phyloP scores from a whole-genome alignment of 1,140 invertebrate genomes.

The Drosophila punjabiensis region DNA sequence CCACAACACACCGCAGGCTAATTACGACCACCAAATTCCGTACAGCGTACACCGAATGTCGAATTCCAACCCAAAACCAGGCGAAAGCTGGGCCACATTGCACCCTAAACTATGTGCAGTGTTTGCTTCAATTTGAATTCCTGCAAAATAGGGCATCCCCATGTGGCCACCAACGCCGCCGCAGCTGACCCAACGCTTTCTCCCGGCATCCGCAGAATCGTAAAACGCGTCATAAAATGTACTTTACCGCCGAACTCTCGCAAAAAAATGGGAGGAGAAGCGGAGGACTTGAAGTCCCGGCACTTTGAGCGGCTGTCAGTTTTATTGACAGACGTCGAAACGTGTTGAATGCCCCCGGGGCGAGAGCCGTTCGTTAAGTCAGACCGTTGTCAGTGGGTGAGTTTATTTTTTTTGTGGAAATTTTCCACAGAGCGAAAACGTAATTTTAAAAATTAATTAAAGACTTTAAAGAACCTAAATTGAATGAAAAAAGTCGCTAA shows the following conservation, averaged over 20 bases:
- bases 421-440: neutral
- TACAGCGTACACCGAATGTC: neutral
- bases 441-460: neutral
- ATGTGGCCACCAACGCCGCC: conserved; percentile 1
- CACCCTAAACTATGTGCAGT: conserved; percentile 26
- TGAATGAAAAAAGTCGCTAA: neutral
- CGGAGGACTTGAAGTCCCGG: conserved; percentile 13
- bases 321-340: conserved; percentile 53
- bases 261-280: conserved; percentile 7
- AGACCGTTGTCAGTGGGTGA: neutral
- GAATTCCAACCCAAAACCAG: conserved; percentile 18
- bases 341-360: conserved; percentile 39
- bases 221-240: conserved; percentile 53
- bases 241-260: conserved; percentile 19
- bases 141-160: neutral
- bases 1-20: conserved; percentile 42
- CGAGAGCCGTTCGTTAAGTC: conserved; percentile 23
- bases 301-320: conserved; percentile 57
- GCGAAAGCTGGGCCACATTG: conserved; percentile 20
- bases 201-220: conserved; percentile 43
- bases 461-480: too few relatives aligned
- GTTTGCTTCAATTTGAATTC: conserved; percentile 6
- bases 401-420: conserved; percentile 8
- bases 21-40: conserved; percentile 32
- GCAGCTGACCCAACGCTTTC: conserved; percentile 21